Evolutionary conservation across 2,797 vertebrate species (phyloP), one percentile per base, ranked within the genome.

Genomic region (Epinephelus awoara): DNA sequence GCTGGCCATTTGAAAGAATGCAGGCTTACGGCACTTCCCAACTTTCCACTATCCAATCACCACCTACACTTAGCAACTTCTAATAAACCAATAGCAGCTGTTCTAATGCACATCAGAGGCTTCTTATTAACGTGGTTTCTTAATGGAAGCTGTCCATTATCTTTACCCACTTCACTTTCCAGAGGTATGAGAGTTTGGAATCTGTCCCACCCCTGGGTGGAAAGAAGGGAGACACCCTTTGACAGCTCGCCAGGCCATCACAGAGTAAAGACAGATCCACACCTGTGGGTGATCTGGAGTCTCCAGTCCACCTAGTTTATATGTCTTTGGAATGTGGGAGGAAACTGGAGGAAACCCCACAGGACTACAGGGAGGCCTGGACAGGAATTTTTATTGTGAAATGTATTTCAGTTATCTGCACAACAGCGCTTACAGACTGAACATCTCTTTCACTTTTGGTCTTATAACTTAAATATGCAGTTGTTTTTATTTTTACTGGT

Each of bases 291-390:
- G 67, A 75, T 62, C 56, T 55, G 44, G 38, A 55, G 76, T 29
- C 15, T 61, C 8, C 9, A 18, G 46, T 79, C 77, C 72, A 77
- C 54, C 61, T 83, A 55, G 57, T 72, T 64, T 25, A 11, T 40
- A 49, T 21, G 63, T 63, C 47, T 59, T 19, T 56, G 75, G 72
- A 79, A 88, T 75, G 80, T 47, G 46, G 42, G 71, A 65, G 49
- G 61, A 80, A 73, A 74, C 34, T 46, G 12, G 19, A 46, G 19
- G 63, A 80, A 69, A 76, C 38, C 14, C 34, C 23, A 6, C 40
- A 47, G 23, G 29, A 77, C 13, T 13, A 44, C 17, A 55, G 42
- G 10, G 21, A 61, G 55, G 47, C 25, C 40, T 6, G 12, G 23
- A 56, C 65, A 49, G 38, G 25, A 44, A 19, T 47, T 47, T 47